Evolutionary conservation across 2,797 vertebrate genomes (phyloP).

Genomic region (Pantherophis alleghaniensis): DNA sequence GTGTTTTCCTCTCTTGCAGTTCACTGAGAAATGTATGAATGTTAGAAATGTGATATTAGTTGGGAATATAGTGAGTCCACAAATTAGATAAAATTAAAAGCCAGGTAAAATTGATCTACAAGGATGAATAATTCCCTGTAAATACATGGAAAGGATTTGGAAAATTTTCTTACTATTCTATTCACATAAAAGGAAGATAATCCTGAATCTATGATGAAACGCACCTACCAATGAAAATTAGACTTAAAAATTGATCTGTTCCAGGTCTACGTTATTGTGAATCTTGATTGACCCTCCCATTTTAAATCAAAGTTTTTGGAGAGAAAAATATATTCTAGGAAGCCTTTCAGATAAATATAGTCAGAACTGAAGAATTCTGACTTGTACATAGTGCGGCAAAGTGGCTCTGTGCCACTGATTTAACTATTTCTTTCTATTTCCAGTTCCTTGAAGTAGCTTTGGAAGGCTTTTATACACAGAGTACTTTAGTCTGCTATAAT

Average conservation of each 20-base stretch:
- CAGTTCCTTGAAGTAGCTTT: constrained; percentile 10
- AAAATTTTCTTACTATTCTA: neutral
- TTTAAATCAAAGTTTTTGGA: neutral
- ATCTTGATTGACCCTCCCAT: neutral
- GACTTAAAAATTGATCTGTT: neutral
- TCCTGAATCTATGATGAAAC: neutral
- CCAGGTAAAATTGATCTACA: neutral
- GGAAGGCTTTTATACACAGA: constrained; percentile 11
- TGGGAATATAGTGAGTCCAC: neutral
- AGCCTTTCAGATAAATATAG: neutral
- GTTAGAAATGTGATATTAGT: neutral
- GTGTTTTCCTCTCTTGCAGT: neutral
- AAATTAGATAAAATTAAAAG: neutral
- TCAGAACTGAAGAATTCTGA: neutral
- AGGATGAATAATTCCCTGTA: neutral
- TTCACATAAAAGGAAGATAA: neutral
- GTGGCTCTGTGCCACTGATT: neutral
- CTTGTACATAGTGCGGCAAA: neutral
- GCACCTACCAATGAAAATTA: neutral
- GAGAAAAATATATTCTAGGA: neutral
- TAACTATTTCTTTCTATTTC: constrained; percentile 8
- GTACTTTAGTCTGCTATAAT: neutral
- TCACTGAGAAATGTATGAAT: neutral
- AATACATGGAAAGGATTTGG: neutral
- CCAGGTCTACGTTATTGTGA: neutral